These are phyloP conservation scores for Archaeoteleia sp. DNA, from an alignment of 2,888 invertebrate species.

Conservation along the genomic window DNA sequence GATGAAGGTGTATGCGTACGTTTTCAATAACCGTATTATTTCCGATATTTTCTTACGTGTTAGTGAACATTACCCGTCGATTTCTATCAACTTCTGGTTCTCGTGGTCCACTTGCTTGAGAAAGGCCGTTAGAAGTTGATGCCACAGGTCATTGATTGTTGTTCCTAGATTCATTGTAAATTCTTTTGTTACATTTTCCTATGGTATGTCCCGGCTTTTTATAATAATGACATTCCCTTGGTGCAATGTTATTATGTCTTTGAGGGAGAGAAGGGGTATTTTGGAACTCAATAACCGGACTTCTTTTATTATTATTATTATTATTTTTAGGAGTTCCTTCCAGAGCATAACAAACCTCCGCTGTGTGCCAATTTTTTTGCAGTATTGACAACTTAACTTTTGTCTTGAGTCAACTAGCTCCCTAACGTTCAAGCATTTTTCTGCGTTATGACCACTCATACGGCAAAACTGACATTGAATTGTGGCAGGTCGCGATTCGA, in stretches of 20 bases:
- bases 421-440: neutral
- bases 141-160: too few species aligned
- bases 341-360: neutral
- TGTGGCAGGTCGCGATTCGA: neutral
- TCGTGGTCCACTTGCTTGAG: too few species aligned
- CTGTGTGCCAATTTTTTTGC: slow-evolving; percentile 21
- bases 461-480: slow-evolving; percentile 12
- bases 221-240: neutral
- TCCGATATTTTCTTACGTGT: too few species aligned
- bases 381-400: slow-evolving; percentile 11
- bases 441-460: neutral
- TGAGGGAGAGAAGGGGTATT: too few species aligned
- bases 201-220: neutral
- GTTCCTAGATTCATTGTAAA: neutral
- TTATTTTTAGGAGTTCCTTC: too few species aligned
- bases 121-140: too few species aligned
- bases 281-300: too few species aligned
- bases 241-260: too few species aligned
- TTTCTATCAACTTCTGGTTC: too few species aligned
- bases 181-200: neutral
- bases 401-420: neutral
- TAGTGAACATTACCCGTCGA: too few species aligned
- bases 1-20: slow-evolving; percentile 14
- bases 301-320: too few species aligned
- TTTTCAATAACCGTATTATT: too few species aligned